These are phyloP conservation scores for Siphonodentalium dalli DNA, from an alignment of 2,888 invertebrate genomes.

Conservation along the genomic window DNA sequence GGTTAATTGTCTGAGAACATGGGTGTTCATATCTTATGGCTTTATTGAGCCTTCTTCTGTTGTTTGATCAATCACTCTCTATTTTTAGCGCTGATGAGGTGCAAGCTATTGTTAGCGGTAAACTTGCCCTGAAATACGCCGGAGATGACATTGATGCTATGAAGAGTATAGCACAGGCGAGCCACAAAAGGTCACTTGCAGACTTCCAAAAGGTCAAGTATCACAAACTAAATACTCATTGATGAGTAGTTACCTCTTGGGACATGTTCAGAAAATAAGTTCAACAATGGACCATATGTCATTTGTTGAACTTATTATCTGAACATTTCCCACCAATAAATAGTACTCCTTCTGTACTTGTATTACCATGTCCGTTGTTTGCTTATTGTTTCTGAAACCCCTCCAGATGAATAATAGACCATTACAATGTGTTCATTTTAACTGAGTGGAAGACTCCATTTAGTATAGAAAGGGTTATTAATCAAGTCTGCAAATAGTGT, in stretches of 20 bases:
- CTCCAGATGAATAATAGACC: too few species aligned
- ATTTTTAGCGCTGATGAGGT: constrained; percentile 88
- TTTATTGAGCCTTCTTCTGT: not conserved
- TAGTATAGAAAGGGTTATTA: too few species aligned
- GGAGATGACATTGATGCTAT: constrained; percentile 97
- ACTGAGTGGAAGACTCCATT: too few species aligned
- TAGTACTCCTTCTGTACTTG: too few species aligned
- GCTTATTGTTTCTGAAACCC: too few species aligned
- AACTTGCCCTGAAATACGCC: constrained; percentile 94
- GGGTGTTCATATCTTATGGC: not conserved
- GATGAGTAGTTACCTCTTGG: too few species aligned
- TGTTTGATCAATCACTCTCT: not conserved
- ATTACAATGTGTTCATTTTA: not conserved
- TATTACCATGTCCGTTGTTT: not conserved
- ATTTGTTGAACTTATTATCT: not conserved
- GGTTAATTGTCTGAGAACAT: not conserved
- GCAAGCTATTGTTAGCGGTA: constrained; percentile 91
- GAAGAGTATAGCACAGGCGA: constrained; percentile 95
- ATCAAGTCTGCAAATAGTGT: too few species aligned
- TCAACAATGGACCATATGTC: too few species aligned
- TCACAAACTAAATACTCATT: too few species aligned
- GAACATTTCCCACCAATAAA: too few species aligned
- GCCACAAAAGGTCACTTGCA: constrained; percentile 93
- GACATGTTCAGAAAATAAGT: too few species aligned
- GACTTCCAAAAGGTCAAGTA: constrained; percentile 84